phyloP scores from a whole-genome alignment of 1,140 invertebrate species.

The Chrysopa pallens region DNA sequence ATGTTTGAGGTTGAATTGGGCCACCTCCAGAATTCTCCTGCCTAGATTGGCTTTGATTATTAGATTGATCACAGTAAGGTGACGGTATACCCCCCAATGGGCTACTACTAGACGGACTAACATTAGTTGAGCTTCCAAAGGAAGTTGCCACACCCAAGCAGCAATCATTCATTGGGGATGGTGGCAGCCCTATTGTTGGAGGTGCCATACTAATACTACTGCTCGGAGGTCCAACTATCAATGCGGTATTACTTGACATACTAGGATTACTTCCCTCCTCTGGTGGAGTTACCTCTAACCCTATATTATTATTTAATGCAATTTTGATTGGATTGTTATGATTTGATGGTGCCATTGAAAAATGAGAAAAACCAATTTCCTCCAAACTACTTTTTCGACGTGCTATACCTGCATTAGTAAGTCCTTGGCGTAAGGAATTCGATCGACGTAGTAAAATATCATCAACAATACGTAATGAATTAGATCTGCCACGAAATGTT shows the following conservation, averaged over 20 bases:
- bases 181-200: background rate
- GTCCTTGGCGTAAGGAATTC: slow-evolving; percentile 63
- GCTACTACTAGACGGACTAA: slow-evolving; percentile 15
- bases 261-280: slow-evolving; percentile 40
- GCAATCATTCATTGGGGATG: background rate
- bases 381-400: slow-evolving; percentile 61
- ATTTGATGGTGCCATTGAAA: slow-evolving; percentile 37
- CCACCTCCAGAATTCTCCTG: background rate
- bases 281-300: slow-evolving; percentile 65
- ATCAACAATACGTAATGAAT: slow-evolving; percentile 66
- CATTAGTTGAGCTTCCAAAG: slow-evolving; percentile 6
- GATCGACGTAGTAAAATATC: slow-evolving; percentile 67
- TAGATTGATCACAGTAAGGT: slow-evolving; percentile 12
- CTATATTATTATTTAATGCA: slow-evolving; percentile 68
- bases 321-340: slow-evolving; percentile 60
- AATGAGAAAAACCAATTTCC: slow-evolving; percentile 66
- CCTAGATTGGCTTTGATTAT: slow-evolving; percentile 4
- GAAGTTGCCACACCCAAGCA: background rate
- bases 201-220: slow-evolving; percentile 7
- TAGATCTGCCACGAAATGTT: slow-evolving; percentile 58
- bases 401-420: slow-evolving; percentile 30
- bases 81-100: slow-evolving; percentile 14
- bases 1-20: slow-evolving; percentile 1
- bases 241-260: slow-evolving; percentile 32
- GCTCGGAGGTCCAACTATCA: slow-evolving; percentile 31